These are phyloP conservation scores for Cheilosia variabilis DNA, from an alignment of 2,888 invertebrate genomes.

Conservation along the genomic window DNA sequence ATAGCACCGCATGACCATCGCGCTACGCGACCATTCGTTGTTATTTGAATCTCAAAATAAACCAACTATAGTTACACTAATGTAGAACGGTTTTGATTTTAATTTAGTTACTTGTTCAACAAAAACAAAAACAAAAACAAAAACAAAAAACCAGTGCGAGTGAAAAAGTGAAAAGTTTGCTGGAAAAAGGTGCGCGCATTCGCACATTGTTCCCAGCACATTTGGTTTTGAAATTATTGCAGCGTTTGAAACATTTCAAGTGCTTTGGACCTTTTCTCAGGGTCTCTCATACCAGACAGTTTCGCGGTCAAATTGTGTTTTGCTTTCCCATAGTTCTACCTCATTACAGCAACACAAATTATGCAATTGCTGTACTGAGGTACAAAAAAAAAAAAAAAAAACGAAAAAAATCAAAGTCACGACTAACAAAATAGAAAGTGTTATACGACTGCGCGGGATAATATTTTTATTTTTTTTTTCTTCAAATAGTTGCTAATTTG, in stretches of 20 bases:
- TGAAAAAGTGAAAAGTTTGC: slow-evolving; percentile 64
- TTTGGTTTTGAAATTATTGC: slow-evolving; percentile 65
- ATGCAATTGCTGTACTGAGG: slow-evolving; percentile 63
- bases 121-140: slow-evolving; percentile 3
- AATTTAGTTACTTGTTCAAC: slow-evolving; percentile 4
- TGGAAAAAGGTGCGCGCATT: slow-evolving; percentile 59
- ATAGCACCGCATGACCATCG: slow-evolving; percentile 39
- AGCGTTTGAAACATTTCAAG: slow-evolving; percentile 42
- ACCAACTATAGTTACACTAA: slow-evolving; percentile 11
- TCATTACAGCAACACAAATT: slow-evolving; percentile 40
- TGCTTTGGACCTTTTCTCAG: slow-evolving; percentile 64
- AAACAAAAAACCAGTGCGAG: slow-evolving; percentile 10
- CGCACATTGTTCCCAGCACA: slow-evolving; percentile 48
- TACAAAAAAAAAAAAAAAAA: slow-evolving; percentile 20
- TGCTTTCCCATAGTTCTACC: slow-evolving; percentile 51
- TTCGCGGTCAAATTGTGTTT: slow-evolving; percentile 64
- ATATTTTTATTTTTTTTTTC: slow-evolving; percentile 19
- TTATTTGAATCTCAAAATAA: slow-evolving; percentile 32
- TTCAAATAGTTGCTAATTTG: slow-evolving; percentile 53
- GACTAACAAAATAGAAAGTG: slow-evolving; percentile 68
- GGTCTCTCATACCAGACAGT: slow-evolving; percentile 53
- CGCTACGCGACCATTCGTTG: slow-evolving; percentile 38
- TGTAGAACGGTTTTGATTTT: slow-evolving; percentile 1
- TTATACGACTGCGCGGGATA: slow-evolving; percentile 40
- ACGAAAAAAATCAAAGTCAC: slow-evolving; percentile 55